Conservation (phyloP, 2,888 invertebrate genomes). For the Chamaedrilus cognettii region DNA sequence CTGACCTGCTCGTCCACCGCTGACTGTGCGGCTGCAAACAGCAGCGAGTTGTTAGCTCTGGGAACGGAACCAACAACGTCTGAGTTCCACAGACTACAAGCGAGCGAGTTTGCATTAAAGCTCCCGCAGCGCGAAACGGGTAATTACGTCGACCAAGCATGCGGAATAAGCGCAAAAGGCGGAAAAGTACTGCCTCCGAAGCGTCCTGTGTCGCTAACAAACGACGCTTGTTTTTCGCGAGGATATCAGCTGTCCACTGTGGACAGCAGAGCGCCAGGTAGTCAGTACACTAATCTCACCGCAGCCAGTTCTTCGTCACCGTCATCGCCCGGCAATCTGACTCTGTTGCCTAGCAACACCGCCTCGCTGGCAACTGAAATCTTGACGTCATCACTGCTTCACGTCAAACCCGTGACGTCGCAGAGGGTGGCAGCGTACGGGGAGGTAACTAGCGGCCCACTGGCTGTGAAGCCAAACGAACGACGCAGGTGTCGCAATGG, state of each 20-base stretch:
- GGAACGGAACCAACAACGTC: background rate
- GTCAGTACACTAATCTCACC: too few relatives aligned
- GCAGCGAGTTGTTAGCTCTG: background rate
- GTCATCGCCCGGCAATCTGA: too few relatives aligned
- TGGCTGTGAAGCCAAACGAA: too few relatives aligned
- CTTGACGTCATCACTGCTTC: background rate
- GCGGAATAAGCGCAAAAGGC: background rate
- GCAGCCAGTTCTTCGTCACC: too few relatives aligned
- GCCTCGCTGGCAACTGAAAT: too few relatives aligned
- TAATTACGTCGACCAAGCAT: background rate
- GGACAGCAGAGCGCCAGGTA: too few relatives aligned
- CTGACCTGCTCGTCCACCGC: too few relatives aligned
- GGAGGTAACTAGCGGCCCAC: background rate
- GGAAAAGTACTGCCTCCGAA: background rate
- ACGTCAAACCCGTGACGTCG: background rate
- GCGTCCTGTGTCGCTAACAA: too few relatives aligned
- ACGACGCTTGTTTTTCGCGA: too few relatives aligned
- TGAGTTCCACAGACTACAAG: background rate
- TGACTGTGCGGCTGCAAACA: background rate
- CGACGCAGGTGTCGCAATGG: too few relatives aligned
- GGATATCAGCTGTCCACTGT: too few relatives aligned
- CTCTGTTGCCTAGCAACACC: too few relatives aligned
- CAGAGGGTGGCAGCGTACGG: background rate
- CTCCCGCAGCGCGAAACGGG: background rate
- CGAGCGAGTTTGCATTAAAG: background rate